Conservation (phyloP, 2,113 vertebrate genomes). For the Perca fluviatilis region DNA sequence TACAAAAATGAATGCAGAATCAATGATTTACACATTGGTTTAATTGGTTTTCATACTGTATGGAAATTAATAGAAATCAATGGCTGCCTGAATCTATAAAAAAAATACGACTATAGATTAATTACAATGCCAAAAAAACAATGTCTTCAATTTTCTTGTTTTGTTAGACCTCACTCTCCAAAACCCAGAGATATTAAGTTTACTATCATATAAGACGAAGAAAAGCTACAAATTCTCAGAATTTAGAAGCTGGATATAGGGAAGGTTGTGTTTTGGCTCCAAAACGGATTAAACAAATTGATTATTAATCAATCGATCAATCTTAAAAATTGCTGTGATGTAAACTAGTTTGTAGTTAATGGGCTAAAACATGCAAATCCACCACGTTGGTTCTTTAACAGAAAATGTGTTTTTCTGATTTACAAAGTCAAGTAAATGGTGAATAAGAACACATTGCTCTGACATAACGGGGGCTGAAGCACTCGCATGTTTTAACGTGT, state of each 20-base stretch:
- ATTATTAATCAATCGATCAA: neutral
- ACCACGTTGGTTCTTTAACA: neutral
- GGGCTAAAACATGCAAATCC: neutral
- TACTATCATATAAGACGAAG: neutral
- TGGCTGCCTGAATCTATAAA: neutral
- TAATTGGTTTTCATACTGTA: neutral
- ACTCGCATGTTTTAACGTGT: neutral
- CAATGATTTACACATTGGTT: neutral
- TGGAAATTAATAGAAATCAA: neutral
- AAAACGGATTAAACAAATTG: neutral
- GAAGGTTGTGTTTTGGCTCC: neutral
- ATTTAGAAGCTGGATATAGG: neutral
- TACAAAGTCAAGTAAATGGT: neutral
- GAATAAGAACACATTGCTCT: neutral
- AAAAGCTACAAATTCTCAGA: neutral
- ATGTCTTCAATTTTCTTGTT: neutral
- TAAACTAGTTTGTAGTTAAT: neutral
- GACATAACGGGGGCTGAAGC: neutral
- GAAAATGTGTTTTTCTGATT: neutral
- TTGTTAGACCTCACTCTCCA: neutral
- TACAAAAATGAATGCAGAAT: neutral
- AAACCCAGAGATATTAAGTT: neutral
- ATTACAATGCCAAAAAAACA: neutral
- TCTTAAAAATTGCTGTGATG: neutral
- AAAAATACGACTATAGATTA: neutral